A percentile compares a stretch with the other conserved stretches of the same genome.
Evolutionary conservation across 2,888 invertebrate genomes (phyloP).

Genomic region (Cheilosia vulpina): DNA sequence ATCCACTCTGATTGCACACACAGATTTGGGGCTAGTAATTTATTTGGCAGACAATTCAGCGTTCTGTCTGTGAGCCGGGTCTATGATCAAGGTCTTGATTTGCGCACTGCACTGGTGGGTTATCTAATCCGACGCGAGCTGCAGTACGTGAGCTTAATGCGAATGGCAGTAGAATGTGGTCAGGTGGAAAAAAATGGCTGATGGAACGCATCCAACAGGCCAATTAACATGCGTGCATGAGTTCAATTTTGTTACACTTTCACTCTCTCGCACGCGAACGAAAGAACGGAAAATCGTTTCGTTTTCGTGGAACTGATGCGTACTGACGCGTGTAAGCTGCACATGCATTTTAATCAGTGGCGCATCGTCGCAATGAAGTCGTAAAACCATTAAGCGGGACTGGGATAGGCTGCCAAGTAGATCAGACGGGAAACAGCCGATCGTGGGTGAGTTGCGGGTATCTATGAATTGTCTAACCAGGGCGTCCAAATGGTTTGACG

Average conservation of each 20-base stretch:
- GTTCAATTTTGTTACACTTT: conserved; percentile 50
- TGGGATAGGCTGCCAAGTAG: conserved; percentile 38
- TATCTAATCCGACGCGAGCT: conserved; percentile 28
- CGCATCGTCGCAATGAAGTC: conserved; percentile 17
- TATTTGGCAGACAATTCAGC: conserved; percentile 65
- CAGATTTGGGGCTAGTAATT: conserved; percentile 56
- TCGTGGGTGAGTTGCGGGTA: too few species aligned
- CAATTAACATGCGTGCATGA: conserved; percentile 68
- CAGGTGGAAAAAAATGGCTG: conserved; percentile 44
- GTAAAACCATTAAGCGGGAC: conserved; percentile 36
- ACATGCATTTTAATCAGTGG: conserved; percentile 35
- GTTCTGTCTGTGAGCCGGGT: background rate
- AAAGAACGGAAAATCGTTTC: conserved; percentile 51
- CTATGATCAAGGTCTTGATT: conserved; percentile 39
- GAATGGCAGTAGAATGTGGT: conserved; percentile 36
- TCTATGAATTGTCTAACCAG: conserved; percentile 16
- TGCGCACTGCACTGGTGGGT: conserved; percentile 34
- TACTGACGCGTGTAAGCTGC: conserved; percentile 20
- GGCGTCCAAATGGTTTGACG: background rate
- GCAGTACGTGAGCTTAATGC: conserved; percentile 56
- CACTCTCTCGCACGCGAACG: conserved; percentile 49
- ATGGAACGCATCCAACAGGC: conserved; percentile 61
- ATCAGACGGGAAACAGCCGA: conserved; percentile 29
- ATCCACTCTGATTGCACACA: conserved; percentile 55
- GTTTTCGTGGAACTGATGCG: conserved; percentile 26